Base-by-base conservation (phyloP, 2,888 invertebrate genomes). In the Xestia sexstrigata region DNA sequence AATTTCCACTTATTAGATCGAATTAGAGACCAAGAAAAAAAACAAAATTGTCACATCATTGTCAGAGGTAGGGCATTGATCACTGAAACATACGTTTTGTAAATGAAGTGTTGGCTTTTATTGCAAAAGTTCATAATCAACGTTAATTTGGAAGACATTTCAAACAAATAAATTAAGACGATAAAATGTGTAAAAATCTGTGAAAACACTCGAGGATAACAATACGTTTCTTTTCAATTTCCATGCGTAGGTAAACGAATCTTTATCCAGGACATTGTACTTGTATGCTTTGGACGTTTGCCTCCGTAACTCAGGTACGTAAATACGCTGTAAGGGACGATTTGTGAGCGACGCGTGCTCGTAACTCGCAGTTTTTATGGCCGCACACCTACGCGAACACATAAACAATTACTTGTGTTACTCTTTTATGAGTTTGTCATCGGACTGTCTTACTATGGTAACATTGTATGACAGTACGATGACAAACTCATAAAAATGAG, bases 291-390 rank as follows among this genome's bases (percentile, higher is more conserved):
- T 76, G 69, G 78, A 75, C 67, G 49, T 79, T 67, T 78, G 58
- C 67, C 69, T 47, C 76, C 70, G 84, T 90, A 87, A 90, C 86
- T 89, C 89, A 91, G 90, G 90, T 92, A 89, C 83, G 86, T 89
- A 87, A 91, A 88, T 84, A 82, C 81, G 78, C 82, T 82, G 81
- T 88, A 84, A 86, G 79, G 71, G 74, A 47, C 69, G 87, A 86
- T 83, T 83, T 86, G 81, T 76, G 82, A 85, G 87, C 71, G 88
- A 88, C 89, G 81, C 71, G 79, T 49, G 83, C 63, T 77, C 84
- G 76, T 90, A 90, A 91, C 80, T 89, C 88, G 82, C 86, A 7
- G 74, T 74, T 88, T 90, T 92, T 91, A 92, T 90, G 79, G 87
- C 89, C 79, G 71, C 76, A 87, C 89, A 88, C 90, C 90, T 87